Conservation (phyloP, 2,797 vertebrate genomes). For the Morus bassanus region DNA sequence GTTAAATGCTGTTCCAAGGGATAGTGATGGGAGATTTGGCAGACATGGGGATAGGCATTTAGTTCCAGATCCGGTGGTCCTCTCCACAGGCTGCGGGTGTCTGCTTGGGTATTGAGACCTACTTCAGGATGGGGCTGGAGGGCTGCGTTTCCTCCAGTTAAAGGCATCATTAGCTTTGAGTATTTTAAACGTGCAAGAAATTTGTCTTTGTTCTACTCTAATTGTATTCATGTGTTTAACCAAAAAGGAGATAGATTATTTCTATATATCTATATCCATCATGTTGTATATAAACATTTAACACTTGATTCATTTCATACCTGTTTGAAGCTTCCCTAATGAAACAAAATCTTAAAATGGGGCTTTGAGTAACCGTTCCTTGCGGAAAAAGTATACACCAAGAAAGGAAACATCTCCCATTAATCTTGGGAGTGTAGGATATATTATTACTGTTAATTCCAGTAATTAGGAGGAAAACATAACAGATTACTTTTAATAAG, state of each 20-base stretch:
- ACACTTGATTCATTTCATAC: not conserved
- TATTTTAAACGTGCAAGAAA: too few relatives aligned
- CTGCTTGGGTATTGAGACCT: not conserved
- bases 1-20: not conserved
- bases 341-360: not conserved
- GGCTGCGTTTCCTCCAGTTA: too few relatives aligned
- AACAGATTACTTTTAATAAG: slow-evolving; percentile 68
- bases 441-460: slow-evolving; percentile 65
- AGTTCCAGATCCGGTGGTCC: not conserved
- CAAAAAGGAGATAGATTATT: not conserved
- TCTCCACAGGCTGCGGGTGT: too few relatives aligned
- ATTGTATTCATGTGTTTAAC: not conserved
- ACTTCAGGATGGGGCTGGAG: too few relatives aligned
- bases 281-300: not conserved
- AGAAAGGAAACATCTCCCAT: slow-evolving; percentile 5
- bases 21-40: too few relatives aligned
- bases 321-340: not conserved
- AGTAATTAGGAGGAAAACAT: slow-evolving; percentile 68
- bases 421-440: slow-evolving; percentile 11
- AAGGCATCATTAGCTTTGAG: not conserved
- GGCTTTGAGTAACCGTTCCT: not conserved
- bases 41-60: not conserved
- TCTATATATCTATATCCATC: not conserved
- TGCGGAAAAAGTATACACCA: not conserved
- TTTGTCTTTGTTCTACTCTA: not conserved